These are phyloP conservation scores for Perdix hodgsoniae DNA, from an alignment of 2,797 vertebrate species.

Conservation along the genomic window DNA sequence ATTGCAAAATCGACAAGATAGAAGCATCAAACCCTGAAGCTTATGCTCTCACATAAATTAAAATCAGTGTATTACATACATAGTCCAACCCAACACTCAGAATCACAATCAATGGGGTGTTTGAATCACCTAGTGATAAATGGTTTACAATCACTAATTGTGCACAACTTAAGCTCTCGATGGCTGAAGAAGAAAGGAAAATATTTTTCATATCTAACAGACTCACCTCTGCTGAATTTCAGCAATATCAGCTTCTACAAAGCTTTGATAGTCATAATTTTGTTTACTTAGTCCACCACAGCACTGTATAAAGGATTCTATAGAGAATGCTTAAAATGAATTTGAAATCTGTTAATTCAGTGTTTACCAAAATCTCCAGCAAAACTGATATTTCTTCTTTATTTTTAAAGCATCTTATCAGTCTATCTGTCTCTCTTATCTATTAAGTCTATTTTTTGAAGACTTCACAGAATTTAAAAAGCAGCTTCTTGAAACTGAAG, in stretches of 20 bases:
- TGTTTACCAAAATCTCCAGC: neutral
- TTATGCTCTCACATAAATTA: neutral
- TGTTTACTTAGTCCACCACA: neutral
- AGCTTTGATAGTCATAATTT: neutral
- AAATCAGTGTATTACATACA: neutral
- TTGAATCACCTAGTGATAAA: neutral
- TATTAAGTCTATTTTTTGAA: neutral
- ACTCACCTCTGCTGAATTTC: neutral
- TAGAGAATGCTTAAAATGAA: neutral
- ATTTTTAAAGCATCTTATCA: neutral
- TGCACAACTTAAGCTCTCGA: neutral
- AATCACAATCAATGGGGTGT: neutral
- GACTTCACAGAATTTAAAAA: neutral
- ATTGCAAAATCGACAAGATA: neutral
- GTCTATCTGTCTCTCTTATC: too few relatives aligned
- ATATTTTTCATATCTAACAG: slow-evolving; percentile 33
- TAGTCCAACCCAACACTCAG: slow-evolving; percentile 10
- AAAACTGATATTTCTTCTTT: neutral
- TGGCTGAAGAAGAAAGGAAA: slow-evolving; percentile 20
- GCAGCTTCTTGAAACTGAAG: slow-evolving; percentile 36
- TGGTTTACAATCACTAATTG: neutral
- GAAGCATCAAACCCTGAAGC: neutral
- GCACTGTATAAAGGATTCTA: neutral
- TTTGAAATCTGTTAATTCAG: neutral
- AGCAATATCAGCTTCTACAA: neutral